A percentile compares a stretch with the other conserved stretches of the same genome.
Conservation (phyloP, 2,888 invertebrate genomes). For the Odontothrips loti region DNA sequence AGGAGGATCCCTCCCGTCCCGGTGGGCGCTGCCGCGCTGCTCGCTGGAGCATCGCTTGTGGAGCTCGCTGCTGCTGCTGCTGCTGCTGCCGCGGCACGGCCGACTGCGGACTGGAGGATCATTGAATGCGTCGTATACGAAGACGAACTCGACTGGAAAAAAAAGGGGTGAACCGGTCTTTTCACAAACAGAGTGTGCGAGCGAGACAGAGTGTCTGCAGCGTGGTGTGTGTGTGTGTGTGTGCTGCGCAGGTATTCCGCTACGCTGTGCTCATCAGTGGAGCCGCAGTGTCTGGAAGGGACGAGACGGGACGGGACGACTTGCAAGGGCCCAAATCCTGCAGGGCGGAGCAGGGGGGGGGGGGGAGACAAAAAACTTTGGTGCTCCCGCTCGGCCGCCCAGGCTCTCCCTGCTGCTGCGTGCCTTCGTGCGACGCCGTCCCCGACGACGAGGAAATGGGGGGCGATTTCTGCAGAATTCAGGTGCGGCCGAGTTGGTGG, state of each 20-base stretch:
- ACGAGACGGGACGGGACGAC: no score
- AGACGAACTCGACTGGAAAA: conserved; percentile 10
- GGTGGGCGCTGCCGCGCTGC: no score
- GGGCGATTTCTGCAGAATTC: background rate
- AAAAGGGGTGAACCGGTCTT: conserved; percentile 19
- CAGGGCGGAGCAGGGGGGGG: background rate
- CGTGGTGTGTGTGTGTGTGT: background rate
- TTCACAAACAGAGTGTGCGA: conserved; percentile 5
- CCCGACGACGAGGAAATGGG: background rate
- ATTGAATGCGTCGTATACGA: conserved; percentile 10
- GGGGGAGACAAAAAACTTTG: background rate
- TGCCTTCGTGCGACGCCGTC: background rate
- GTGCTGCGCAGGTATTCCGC: no score
- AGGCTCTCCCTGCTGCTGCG: background rate
- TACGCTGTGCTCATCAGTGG: background rate
- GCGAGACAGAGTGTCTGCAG: background rate
- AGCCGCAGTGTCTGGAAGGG: conserved; percentile 9
- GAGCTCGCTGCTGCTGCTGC: no score
- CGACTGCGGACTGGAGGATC: background rate
- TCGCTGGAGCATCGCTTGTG: no score
- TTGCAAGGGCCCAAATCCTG: background rate
- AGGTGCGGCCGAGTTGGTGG: background rate
- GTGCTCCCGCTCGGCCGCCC: background rate
- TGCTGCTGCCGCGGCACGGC: no score
- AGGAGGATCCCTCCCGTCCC: no score